Percentiles rank a stretch among this genome's conserved stretches.
Evolutionary conservation across 2,888 invertebrate species (phyloP).

Genomic region (Mesorhabditis spiculigera): DNA sequence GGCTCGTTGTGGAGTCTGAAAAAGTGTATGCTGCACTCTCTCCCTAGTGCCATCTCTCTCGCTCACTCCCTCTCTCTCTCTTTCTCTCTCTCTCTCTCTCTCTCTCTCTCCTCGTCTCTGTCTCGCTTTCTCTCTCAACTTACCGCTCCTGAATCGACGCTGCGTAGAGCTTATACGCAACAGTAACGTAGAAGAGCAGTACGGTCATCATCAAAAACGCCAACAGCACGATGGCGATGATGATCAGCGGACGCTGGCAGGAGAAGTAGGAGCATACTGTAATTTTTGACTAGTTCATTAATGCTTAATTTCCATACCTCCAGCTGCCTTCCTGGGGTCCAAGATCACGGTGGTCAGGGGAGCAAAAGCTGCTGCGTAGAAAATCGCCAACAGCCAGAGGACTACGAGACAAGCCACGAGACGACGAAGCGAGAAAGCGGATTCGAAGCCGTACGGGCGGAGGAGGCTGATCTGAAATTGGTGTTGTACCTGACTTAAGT

Average conservation of each 20-base stretch:
- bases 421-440: constrained; percentile 28
- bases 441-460: constrained; percentile 36
- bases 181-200: constrained; percentile 29
- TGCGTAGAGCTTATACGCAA: constrained; percentile 22
- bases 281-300: no score
- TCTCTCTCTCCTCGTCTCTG: constrained; percentile 14
- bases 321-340: constrained; percentile 23
- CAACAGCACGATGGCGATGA: constrained; percentile 32
- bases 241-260: constrained; percentile 41
- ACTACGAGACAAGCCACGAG: constrained; percentile 19
- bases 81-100: neutral
- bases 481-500: no score
- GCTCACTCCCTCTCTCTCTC: neutral
- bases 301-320: no score
- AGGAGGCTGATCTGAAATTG: constrained; percentile 32
- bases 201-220: constrained; percentile 32
- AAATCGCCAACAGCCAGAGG: constrained; percentile 28
- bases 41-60: neutral
- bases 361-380: constrained; percentile 33
- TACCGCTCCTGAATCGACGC: neutral
- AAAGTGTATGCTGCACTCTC: neutral
- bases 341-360: constrained; percentile 37
- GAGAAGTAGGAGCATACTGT: constrained; percentile 35
- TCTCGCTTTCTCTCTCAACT: neutral
- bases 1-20: constrained; percentile 41